Evolutionary conservation across 1,140 invertebrate species (phyloP).

Genomic region (Lasioglossum baleicum): DNA sequence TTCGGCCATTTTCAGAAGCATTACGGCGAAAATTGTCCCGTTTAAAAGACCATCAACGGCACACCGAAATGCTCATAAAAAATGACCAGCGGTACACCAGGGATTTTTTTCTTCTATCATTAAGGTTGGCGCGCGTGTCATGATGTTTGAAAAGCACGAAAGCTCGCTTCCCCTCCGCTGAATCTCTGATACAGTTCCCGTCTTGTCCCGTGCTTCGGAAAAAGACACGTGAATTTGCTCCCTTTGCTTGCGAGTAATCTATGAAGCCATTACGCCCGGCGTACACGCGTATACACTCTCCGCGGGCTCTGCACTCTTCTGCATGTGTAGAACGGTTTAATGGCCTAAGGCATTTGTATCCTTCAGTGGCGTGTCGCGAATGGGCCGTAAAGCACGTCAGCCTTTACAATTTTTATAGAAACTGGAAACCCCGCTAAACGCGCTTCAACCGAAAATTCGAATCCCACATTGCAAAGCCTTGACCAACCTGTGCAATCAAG

Average conservation of each 20-base stretch:
- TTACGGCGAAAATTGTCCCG: no score
- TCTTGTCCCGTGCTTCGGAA: background rate
- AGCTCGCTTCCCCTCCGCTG: background rate
- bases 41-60: no score
- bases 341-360: slow-evolving; percentile 30
- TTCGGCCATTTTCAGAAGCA: no score
- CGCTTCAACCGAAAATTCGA: background rate
- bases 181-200: background rate
- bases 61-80: no score
- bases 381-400: background rate
- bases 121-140: background rate
- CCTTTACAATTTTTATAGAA: slow-evolving; percentile 10
- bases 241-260: slow-evolving; percentile 14
- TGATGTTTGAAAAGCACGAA: background rate
- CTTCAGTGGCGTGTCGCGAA: slow-evolving; percentile 15
- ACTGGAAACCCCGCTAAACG: no score
- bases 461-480: no score
- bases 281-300: background rate
- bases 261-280: slow-evolving; percentile 15
- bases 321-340: slow-evolving; percentile 7
- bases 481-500: no score
- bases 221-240: slow-evolving; percentile 17
- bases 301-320: no score
- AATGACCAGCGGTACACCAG: background rate
- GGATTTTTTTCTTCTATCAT: background rate